Conservation (phyloP, 2,797 vertebrate species). For the Psittacula echo region DNA sequence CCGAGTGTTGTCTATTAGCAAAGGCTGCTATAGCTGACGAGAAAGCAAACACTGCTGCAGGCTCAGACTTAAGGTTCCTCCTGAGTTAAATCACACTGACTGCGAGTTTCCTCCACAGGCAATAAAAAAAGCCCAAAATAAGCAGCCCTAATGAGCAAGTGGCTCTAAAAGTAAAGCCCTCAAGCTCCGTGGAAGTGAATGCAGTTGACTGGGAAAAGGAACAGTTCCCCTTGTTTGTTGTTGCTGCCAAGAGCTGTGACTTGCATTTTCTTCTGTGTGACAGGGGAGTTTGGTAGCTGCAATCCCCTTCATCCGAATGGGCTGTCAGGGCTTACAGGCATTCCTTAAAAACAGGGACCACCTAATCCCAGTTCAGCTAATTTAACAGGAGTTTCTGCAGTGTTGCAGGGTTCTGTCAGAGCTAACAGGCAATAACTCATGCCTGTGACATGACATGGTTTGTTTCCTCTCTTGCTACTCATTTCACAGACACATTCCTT, state of each 20-base stretch:
- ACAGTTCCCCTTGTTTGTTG: neutral
- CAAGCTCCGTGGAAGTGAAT: rapidly evolving
- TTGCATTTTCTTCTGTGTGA: neutral
- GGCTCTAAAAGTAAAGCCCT: neutral
- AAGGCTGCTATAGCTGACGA: neutral
- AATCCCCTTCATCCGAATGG: neutral
- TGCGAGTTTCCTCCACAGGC: rapidly evolving
- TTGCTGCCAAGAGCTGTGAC: neutral
- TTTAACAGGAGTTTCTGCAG: neutral
- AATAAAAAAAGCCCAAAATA: neutral
- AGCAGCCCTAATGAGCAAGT: neutral
- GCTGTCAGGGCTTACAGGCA: neutral
- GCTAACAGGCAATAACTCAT: neutral
- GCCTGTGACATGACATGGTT: neutral
- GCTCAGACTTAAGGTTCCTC: neutral
- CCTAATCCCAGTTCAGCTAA: neutral
- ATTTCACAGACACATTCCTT: neutral
- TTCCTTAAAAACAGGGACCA: neutral
- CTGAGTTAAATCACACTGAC: neutral
- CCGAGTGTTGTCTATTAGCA: rapidly evolving
- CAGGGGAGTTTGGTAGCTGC: neutral
- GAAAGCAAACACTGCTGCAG: neutral
- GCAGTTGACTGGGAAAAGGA: neutral
- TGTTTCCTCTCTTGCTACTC: neutral
- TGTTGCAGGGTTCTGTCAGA: neutral